These are phyloP conservation scores for Pithys albifrons DNA, from an alignment of 2,113 vertebrate genomes.

Conservation along the genomic window DNA sequence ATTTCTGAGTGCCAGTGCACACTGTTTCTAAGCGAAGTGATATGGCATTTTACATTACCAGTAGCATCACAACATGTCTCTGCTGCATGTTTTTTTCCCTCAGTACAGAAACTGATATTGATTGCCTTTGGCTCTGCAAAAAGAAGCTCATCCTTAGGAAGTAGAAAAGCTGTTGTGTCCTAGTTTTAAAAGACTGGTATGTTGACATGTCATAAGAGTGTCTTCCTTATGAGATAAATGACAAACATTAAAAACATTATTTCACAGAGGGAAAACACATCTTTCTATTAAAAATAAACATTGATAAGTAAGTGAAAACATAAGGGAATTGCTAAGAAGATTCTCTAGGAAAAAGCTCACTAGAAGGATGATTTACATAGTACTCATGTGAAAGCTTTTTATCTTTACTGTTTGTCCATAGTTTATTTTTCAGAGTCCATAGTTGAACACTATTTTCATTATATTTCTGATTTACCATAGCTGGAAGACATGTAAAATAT, in stretches of 20 bases:
- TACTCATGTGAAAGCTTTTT: not conserved
- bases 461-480: not conserved
- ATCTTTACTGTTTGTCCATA: not conserved
- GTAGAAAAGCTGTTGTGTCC: not conserved
- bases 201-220: not conserved
- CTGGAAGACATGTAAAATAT: not conserved
- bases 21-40: not conserved
- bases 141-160: not conserved
- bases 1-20: not conserved
- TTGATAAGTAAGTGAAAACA: not conserved
- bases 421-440: not conserved
- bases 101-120: not conserved
- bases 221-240: not conserved
- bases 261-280: not conserved
- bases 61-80: not conserved
- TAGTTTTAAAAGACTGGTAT: not conserved
- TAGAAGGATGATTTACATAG: not conserved
- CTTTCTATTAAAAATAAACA: not conserved
- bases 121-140: not conserved
- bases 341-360: not conserved
- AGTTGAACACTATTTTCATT: not conserved
- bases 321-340: not conserved
- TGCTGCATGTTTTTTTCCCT: not conserved
- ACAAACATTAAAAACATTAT: not conserved
- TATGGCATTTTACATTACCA: not conserved